Evolutionary conservation across 2,888 invertebrate species (phyloP).

Genomic region (Megastigmus dorsalis): DNA sequence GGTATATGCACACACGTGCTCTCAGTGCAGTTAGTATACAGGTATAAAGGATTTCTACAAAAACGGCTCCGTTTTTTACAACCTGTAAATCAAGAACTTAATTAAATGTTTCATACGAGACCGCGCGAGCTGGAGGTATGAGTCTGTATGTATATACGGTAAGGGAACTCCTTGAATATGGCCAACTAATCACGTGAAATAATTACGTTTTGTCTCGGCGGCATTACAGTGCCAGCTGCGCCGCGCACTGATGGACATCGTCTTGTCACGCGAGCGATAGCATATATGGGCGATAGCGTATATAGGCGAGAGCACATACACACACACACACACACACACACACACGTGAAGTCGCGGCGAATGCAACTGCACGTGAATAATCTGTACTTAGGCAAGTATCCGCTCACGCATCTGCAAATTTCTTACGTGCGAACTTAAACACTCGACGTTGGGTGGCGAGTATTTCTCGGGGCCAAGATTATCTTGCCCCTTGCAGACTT

Average conservation of each 20-base stretch:
- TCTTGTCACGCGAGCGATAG: slow-evolving; percentile 70
- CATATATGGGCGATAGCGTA: too few species aligned
- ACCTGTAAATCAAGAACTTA: slow-evolving; percentile 48
- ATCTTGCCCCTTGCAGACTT: too few species aligned
- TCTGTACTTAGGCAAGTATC: slow-evolving; percentile 4
- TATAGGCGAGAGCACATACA: too few species aligned
- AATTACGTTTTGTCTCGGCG: slow-evolving; percentile 72
- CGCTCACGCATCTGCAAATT: slow-evolving; percentile 8
- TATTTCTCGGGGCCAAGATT: too few species aligned
- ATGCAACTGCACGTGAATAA: not conserved
- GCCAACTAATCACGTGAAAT: slow-evolving; percentile 71
- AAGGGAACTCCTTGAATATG: slow-evolving; percentile 40
- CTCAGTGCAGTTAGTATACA: too few species aligned
- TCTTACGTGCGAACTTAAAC: too few species aligned
- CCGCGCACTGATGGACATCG: slow-evolving; percentile 64
- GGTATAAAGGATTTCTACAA: too few species aligned
- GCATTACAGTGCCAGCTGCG: slow-evolving; percentile 47
- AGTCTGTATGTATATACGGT: too few species aligned
- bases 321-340: too few species aligned
- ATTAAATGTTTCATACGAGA: slow-evolving; percentile 45
- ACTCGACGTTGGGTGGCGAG: too few species aligned
- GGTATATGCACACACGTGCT: too few species aligned
- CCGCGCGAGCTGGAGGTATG: not conserved
- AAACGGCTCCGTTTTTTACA: slow-evolving; percentile 16
- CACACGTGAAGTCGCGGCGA: not conserved